These are phyloP conservation scores for Drosophila watanabei DNA, from an alignment of 1,140 invertebrate genomes.

Conservation along the genomic window DNA sequence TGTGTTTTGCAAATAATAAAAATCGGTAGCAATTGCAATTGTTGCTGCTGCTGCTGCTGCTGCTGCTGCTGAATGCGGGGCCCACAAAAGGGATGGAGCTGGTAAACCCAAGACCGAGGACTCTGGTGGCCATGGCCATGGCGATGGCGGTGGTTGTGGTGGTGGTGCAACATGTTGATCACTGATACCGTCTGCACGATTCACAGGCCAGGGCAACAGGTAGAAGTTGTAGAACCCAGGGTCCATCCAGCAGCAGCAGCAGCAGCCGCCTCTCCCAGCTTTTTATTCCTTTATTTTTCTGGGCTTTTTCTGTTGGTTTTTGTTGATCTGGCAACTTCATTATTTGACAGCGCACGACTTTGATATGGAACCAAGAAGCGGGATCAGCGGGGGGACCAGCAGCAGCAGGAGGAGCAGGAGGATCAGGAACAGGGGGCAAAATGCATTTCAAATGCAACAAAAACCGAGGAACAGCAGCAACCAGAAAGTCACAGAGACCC, in stretches of 20 bases:
- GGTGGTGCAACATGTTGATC: conserved; percentile 76
- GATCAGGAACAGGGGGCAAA: conserved; percentile 2
- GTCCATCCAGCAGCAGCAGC: conserved; percentile 26
- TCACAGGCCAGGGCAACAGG: conserved; percentile 68
- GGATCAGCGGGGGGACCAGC: not conserved
- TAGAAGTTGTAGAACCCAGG: conserved; percentile 44
- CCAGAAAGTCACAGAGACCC: conserved; percentile 12
- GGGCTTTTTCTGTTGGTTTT: conserved; percentile 68
- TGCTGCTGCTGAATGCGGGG: conserved; percentile 12
- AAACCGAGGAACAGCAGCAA: conserved; percentile 30
- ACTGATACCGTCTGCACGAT: conserved; percentile 79
- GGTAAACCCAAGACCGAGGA: conserved; percentile 20
- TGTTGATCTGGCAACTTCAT: conserved; percentile 82
- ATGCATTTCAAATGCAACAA: conserved; percentile 57
- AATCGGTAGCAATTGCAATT: conserved; percentile 84
- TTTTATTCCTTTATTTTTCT: conserved; percentile 27
- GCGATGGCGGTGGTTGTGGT: not conserved
- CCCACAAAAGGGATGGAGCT: conserved; percentile 59
- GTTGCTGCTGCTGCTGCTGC: conserved; percentile 36
- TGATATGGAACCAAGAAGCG: conserved; percentile 60
- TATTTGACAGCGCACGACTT: conserved; percentile 82
- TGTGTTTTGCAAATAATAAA: conserved; percentile 68
- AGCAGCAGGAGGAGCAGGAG: conserved; percentile 13
- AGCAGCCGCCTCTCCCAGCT: conserved; percentile 57
- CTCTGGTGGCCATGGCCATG: conserved; percentile 40